Conservation (phyloP, 2,888 invertebrate species). For the Cylloceria caligata region DNA sequence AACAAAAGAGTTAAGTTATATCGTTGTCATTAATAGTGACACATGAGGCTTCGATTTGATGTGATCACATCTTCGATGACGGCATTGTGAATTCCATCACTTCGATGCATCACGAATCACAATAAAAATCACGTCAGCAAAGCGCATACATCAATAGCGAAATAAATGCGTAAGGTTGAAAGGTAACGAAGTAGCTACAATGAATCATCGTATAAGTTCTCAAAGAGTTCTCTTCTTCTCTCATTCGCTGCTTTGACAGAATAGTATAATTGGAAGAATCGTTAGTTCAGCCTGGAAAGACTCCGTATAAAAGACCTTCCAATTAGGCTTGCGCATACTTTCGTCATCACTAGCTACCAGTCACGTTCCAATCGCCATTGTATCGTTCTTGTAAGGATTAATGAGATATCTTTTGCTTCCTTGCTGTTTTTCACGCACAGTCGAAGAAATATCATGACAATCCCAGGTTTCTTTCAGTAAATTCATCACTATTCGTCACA, state of each 20-base stretch:
- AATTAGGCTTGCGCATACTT: constrained; percentile 29
- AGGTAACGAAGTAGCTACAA: constrained; percentile 11
- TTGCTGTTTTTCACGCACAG: background rate
- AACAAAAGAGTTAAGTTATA: background rate
- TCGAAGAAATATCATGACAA: background rate
- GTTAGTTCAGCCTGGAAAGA: constrained; percentile 40
- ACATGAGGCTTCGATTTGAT: background rate
- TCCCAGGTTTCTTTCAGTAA: background rate
- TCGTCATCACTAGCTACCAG: constrained; percentile 49
- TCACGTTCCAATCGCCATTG: constrained; percentile 52
- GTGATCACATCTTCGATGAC: background rate
- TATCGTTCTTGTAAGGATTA: constrained; percentile 39
- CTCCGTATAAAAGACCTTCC: constrained; percentile 34
- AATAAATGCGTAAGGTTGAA: constrained; percentile 31
- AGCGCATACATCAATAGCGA: constrained; percentile 17
- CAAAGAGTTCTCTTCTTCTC: background rate
- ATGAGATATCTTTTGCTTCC: constrained; percentile 32
- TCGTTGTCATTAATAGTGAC: background rate
- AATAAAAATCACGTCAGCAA: constrained; percentile 22
- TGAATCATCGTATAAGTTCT: constrained; percentile 35
- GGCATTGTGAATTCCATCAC: constrained; percentile 5
- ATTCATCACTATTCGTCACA: background rate
- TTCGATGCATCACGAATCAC: constrained; percentile 1
- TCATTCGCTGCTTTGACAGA: constrained; percentile 8
- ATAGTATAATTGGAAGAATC: constrained; percentile 43